Conservation (phyloP, 2,797 vertebrate species). For the Fistularia tabacaria region DNA sequence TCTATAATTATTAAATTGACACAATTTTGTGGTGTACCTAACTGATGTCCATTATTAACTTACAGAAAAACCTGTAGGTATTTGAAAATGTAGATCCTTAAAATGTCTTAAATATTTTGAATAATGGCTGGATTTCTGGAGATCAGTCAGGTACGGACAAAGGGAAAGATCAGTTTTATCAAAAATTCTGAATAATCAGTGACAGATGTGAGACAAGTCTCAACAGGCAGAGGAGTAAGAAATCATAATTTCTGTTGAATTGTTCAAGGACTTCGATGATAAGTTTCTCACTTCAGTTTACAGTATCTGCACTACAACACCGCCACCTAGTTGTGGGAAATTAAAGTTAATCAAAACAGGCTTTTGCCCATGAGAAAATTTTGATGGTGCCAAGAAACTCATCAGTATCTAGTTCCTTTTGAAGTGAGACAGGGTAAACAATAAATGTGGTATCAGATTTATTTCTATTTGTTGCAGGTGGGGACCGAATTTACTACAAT, state of each 20-base stretch:
- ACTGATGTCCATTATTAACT: no score
- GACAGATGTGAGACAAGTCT: slow-evolving; percentile 30
- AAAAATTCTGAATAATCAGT: no score
- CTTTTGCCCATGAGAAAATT: neutral
- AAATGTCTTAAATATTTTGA: no score
- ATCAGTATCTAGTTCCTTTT: no score
- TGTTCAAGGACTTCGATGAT: slow-evolving; percentile 21
- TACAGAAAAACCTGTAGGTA: no score
- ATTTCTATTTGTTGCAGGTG: slow-evolving; percentile 76
- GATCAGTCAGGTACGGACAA: no score
- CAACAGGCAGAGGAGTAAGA: slow-evolving; percentile 32
- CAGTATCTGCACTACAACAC: slow-evolving; percentile 14
- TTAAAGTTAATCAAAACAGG: neutral
- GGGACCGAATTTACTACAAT: slow-evolving; percentile 98
- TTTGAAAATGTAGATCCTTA: no score
- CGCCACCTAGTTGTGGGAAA: slow-evolving; percentile 26
- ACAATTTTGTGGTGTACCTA: no score
- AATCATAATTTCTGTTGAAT: slow-evolving; percentile 24
- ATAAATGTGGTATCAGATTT: neutral
- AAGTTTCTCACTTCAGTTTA: neutral
- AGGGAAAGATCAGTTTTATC: no score
- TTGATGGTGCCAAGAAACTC: no score
- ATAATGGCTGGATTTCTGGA: no score
- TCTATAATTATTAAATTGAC: no score
- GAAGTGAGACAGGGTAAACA: neutral